Percentiles rank a stretch among this genome's conserved stretches.
Evolutionary conservation across 2,888 invertebrate species (phyloP).

Genomic region (Tineola bisselliella): DNA sequence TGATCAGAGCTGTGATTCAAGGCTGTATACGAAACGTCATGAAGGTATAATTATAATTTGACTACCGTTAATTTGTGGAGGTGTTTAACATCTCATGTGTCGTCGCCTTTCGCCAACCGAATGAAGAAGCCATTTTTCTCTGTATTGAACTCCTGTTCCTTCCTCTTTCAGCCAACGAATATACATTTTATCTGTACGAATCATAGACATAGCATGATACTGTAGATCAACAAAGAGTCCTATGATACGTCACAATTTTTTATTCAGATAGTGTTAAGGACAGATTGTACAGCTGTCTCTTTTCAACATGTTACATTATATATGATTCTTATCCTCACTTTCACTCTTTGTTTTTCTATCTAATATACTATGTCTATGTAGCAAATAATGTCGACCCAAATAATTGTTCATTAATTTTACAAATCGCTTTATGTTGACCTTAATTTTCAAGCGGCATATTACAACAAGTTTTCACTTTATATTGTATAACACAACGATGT

Average conservation of each 20-base stretch:
- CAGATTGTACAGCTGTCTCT: too few relatives aligned
- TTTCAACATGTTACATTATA: too few relatives aligned
- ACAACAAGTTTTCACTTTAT: not conserved
- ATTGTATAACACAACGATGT: not conserved
- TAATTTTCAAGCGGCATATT: not conserved
- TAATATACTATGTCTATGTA: too few relatives aligned
- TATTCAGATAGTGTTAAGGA: too few relatives aligned
- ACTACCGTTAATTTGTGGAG: slow-evolving; percentile 29
- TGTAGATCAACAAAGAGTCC: not conserved
- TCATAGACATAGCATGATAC: not conserved
- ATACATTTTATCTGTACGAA: not conserved
- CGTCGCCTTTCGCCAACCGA: slow-evolving; percentile 9
- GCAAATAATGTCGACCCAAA: not conserved
- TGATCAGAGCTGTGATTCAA: slow-evolving; percentile 28
- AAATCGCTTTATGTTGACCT: not conserved
- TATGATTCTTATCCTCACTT: too few relatives aligned
- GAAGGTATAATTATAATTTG: slow-evolving; percentile 41
- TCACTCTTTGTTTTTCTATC: too few relatives aligned
- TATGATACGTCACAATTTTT: too few relatives aligned
- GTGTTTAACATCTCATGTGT: slow-evolving; percentile 23
- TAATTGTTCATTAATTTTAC: slow-evolving; percentile 1
- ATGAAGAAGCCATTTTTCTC: not conserved
- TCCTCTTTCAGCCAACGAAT: not conserved
- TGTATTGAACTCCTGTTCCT: not conserved
- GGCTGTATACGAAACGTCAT: slow-evolving; percentile 46